phyloP scores from a whole-genome alignment of 2,113 vertebrate species.

The Oreochromis tanganicae region DNA sequence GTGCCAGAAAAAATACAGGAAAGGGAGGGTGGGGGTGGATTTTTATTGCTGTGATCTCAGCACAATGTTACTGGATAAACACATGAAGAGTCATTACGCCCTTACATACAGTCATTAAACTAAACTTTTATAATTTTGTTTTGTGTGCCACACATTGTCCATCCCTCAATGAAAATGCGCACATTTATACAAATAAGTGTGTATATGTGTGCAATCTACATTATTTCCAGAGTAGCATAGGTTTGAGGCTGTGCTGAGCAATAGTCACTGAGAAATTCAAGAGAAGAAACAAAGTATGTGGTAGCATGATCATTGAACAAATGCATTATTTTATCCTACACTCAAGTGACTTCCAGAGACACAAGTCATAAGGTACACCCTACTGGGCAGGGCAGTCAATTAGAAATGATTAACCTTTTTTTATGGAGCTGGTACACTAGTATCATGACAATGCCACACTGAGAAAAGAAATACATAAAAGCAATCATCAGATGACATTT shows the following conservation, averaged over 20 bases:
- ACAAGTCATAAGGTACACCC: too few species aligned
- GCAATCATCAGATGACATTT: background rate
- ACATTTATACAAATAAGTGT: background rate
- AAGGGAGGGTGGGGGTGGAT: background rate
- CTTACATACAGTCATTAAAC: conserved; percentile 11
- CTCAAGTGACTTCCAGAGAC: background rate
- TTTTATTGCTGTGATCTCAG: conserved; percentile 39
- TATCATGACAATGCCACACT: background rate
- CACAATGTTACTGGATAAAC: conserved; percentile 18
- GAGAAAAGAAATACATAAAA: background rate
- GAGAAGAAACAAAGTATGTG: background rate
- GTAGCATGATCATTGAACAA: background rate
- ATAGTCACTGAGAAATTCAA: background rate
- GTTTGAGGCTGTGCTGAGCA: background rate
- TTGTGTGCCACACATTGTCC: background rate
- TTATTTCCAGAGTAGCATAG: background rate
- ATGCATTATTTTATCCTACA: background rate
- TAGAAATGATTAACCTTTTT: background rate
- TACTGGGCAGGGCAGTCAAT: background rate
- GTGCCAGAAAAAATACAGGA: conserved; percentile 44
- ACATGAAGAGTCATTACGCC: background rate
- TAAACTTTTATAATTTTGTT: background rate
- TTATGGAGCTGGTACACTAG: background rate
- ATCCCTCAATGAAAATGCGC: background rate
- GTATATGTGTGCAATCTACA: background rate